Percentiles rank a stretch among this genome's conserved stretches.
Evolutionary conservation across 2,113 vertebrate genomes (phyloP).

Genomic region (Dipodomys ordii): DNA sequence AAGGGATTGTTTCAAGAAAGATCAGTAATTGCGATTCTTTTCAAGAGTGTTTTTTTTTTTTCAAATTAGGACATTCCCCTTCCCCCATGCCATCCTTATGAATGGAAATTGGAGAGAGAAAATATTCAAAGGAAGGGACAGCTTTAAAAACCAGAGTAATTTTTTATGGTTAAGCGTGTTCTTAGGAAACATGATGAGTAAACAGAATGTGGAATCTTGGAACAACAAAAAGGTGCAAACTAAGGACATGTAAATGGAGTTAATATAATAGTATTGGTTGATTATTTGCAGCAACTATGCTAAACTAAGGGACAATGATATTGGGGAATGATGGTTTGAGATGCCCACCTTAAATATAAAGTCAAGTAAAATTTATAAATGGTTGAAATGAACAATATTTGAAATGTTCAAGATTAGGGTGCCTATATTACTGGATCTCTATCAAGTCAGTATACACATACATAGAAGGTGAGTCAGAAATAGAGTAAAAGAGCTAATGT

Average conservation of each 20-base stretch:
- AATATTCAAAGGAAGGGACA: too few species aligned
- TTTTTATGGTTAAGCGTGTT: background rate
- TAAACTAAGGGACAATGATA: background rate
- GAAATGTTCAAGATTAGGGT: background rate
- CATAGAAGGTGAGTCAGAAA: too few species aligned
- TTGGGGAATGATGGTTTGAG: background rate
- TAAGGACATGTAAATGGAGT: background rate
- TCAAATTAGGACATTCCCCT: background rate
- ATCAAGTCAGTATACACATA: too few species aligned
- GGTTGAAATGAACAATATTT: constrained; percentile 16
- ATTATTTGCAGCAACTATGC: background rate
- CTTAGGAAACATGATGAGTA: background rate
- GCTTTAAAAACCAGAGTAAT: constrained; percentile 3
- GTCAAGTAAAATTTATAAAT: background rate
- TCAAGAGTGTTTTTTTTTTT: background rate
- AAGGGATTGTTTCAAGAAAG: constrained; percentile 13
- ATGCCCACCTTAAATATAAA: background rate
- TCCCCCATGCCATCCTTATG: too few species aligned
- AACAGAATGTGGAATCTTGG: background rate
- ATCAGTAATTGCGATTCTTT: constrained; percentile 6
- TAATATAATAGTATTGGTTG: background rate
- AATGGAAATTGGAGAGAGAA: too few species aligned
- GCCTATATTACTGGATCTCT: background rate
- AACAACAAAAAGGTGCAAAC: background rate
- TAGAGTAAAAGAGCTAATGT: too few species aligned